phyloP scores from a whole-genome alignment of 2,888 invertebrate genomes.

The Ptychoptera albimana region DNA sequence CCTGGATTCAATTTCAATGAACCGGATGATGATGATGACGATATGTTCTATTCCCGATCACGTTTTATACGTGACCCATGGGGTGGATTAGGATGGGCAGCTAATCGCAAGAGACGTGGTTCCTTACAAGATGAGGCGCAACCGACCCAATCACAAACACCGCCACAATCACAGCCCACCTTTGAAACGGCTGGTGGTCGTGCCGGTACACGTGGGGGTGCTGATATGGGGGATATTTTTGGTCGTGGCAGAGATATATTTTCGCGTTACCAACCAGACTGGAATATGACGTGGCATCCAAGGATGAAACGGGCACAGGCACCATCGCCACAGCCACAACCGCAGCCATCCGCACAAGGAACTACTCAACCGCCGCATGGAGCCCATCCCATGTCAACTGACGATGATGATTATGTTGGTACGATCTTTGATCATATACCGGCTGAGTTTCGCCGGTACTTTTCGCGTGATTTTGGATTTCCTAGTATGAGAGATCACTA shows the following conservation, averaged over 20 bases:
- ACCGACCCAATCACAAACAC: neutral
- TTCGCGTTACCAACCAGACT: neutral
- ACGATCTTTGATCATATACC: conserved; percentile 27
- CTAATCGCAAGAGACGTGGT: conserved; percentile 28
- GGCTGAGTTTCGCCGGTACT: conserved; percentile 28
- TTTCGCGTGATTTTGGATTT: conserved; percentile 25
- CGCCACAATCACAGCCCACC: neutral
- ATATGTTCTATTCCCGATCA: no score
- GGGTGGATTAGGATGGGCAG: conserved; percentile 24
- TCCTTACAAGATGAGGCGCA: neutral
- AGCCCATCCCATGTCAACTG: conserved; percentile 15
- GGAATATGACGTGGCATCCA: neutral
- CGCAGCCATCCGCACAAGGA: no score
- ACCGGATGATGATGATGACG: conserved; percentile 25
- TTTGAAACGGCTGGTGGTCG: neutral
- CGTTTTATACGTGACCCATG: conserved; percentile 28
- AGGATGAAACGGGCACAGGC: neutral
- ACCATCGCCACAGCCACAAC: neutral
- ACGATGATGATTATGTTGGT: conserved; percentile 19
- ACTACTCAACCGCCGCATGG: no score
- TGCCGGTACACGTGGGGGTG: neutral
- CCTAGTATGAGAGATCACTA: conserved; percentile 3
- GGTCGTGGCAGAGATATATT: no score
- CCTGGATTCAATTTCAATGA: conserved; percentile 23
- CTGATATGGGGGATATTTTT: no score